phyloP scores from a whole-genome alignment of 2,797 vertebrate genomes.

The Vespertilio murinus region DNA sequence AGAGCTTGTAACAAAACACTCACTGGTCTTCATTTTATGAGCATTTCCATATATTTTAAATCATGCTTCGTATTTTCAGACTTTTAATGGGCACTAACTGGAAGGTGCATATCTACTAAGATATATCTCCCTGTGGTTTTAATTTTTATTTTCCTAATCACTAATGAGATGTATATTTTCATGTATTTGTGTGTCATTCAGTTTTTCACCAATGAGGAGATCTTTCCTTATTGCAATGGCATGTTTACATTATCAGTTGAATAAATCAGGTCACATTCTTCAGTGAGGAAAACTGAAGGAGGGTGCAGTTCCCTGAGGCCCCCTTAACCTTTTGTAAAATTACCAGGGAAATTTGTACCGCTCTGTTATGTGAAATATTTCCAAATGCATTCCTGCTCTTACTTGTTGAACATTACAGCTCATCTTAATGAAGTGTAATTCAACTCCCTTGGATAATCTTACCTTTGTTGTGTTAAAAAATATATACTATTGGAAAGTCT shows the following conservation, averaged over 20 bases:
- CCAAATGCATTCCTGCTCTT: slow-evolving; percentile 38
- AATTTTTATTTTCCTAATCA: not conserved
- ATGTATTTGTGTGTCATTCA: not conserved
- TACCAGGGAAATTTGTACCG: slow-evolving; percentile 52
- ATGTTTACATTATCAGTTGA: not conserved
- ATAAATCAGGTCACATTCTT: slow-evolving; percentile 66
- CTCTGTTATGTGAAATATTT: slow-evolving; percentile 53
- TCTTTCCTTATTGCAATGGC: not conserved
- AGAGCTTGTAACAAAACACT: not conserved
- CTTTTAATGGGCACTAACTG: not conserved
- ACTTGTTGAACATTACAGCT: slow-evolving; percentile 51
- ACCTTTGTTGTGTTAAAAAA: slow-evolving; percentile 68
- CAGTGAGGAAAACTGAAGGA: slow-evolving; percentile 72
- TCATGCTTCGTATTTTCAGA: not conserved
- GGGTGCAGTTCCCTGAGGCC: slow-evolving; percentile 12
- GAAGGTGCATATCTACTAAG: not conserved
- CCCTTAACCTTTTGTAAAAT: slow-evolving; percentile 70
- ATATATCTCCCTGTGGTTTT: not conserved
- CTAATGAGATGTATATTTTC: not conserved
- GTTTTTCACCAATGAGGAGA: not conserved
- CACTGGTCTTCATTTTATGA: not conserved
- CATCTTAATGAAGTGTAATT: slow-evolving; percentile 61
- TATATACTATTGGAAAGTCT: not conserved
- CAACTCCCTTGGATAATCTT: slow-evolving; percentile 64
- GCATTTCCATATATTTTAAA: not conserved